Conservation (phyloP, 2,113 vertebrate genomes). For the Micromys minutus region DNA sequence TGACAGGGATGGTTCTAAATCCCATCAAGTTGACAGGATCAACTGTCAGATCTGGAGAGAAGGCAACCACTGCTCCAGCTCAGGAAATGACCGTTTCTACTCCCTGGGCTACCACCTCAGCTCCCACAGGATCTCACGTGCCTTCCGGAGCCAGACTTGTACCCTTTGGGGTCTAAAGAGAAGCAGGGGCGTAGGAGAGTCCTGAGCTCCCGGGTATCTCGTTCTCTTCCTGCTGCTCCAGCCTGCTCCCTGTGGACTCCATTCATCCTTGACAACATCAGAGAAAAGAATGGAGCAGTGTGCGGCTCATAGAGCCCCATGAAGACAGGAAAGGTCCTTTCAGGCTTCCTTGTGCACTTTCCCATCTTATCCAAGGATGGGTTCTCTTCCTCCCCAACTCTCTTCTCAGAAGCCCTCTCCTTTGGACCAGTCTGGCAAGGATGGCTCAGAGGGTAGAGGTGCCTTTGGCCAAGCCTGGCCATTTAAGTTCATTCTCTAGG, state of each 20-base stretch:
- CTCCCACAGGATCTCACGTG: background rate
- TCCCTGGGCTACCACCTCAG: background rate
- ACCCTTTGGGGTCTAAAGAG: background rate
- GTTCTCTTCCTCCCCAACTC: background rate
- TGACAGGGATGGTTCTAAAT: too few species aligned
- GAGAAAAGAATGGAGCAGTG: background rate
- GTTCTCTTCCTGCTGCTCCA: background rate
- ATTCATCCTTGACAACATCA: background rate
- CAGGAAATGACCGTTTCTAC: background rate
- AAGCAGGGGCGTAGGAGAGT: background rate
- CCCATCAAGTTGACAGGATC: background rate
- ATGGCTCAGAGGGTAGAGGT: background rate
- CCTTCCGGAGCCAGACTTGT: background rate
- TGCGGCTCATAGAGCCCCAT: background rate
- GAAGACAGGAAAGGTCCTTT: background rate
- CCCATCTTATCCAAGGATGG: background rate
- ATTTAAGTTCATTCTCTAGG: background rate
- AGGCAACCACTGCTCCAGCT: background rate
- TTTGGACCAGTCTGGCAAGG: background rate
- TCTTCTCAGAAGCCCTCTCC: background rate
- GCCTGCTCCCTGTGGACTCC: background rate
- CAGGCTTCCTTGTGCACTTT: background rate
- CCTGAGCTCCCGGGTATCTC: background rate
- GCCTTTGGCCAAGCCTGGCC: background rate
- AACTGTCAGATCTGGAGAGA: background rate